Conservation (phyloP, 37 sponge, comb jelly and placozoan genomes). For the Petrosia ficiformis region DNA sequence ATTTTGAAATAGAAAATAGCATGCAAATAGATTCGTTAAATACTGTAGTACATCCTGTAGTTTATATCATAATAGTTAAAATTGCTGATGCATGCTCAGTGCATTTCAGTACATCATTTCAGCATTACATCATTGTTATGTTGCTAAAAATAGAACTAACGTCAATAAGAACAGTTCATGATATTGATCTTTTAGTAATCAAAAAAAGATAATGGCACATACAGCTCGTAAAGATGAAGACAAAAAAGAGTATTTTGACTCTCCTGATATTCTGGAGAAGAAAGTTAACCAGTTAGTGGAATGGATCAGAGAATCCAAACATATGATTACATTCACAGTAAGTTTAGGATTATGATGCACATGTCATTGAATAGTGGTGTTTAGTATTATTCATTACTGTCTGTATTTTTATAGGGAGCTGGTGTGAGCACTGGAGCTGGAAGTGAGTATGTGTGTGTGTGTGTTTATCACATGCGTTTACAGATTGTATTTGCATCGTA, state of each 20-base stretch:
- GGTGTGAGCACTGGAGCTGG: constrained; percentile 39
- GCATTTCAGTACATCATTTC: no score
- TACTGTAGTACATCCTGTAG: no score
- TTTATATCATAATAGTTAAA: no score
- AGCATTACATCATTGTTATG: no score
- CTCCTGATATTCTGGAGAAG: constrained; percentile 43
- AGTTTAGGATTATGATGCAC: background rate
- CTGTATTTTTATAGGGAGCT: constrained; percentile 16
- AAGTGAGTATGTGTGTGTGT: constrained; percentile 28
- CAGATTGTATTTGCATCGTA: background rate
- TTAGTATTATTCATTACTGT: no score
- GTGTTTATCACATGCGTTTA: background rate
- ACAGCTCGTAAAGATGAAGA: constrained; percentile 57
- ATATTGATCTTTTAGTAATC: no score
- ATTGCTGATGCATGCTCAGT: no score
- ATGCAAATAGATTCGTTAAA: no score
- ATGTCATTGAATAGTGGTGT: background rate
- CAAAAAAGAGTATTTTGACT: constrained; percentile 44
- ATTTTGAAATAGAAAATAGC: no score
- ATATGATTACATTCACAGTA: constrained; percentile 45
- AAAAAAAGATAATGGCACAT: no score
- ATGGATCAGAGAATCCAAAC: constrained; percentile 34
- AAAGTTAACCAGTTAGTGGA: constrained; percentile 32
- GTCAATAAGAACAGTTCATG: no score
- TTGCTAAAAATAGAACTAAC: no score